Percentiles rank a stretch among this genome's conserved stretches.
Conservation (phyloP, 2,113 vertebrate genomes). For the Nothobranchius kuhntae region DNA sequence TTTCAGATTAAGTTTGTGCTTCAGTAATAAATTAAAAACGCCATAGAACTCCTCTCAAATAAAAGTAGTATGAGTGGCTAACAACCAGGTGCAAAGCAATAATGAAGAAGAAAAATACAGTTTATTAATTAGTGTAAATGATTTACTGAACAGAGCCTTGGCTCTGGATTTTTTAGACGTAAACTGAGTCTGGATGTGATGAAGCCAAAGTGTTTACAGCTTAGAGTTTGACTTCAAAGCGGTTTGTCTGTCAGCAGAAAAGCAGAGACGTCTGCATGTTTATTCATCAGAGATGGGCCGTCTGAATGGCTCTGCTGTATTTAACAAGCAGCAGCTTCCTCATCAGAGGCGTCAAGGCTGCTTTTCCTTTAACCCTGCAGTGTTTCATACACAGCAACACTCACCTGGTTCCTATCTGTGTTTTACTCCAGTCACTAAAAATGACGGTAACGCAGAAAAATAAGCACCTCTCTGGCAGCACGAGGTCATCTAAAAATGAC, state of each 20-base stretch:
- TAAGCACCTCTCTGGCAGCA: too few relatives aligned
- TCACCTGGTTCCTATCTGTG: too few relatives aligned
- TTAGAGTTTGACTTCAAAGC: conserved; percentile 49
- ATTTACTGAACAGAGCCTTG: background rate
- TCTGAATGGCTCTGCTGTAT: too few relatives aligned
- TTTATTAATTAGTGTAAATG: background rate
- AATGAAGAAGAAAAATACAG: background rate
- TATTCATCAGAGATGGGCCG: conserved; percentile 36
- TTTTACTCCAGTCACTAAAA: too few relatives aligned
- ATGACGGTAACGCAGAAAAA: too few relatives aligned
- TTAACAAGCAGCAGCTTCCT: conserved; percentile 27
- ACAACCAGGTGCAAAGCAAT: background rate
- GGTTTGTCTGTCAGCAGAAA: conserved; percentile 40
- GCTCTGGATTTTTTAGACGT: conserved; percentile 15
- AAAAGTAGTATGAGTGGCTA: too few relatives aligned
- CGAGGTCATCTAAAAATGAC: too few relatives aligned
- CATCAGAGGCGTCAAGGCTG: background rate
- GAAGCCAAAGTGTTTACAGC: conserved; percentile 22
- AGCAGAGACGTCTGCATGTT: conserved; percentile 32
- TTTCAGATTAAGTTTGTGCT: too few relatives aligned
- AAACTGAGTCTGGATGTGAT: conserved; percentile 38
- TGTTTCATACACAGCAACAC: too few relatives aligned
- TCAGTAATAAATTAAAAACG: too few relatives aligned
- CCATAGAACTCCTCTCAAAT: too few relatives aligned
- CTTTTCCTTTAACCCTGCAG: conserved; percentile 26